Base-by-base conservation (phyloP, 2,888 invertebrate genomes). In the Uloborus plumipes region DNA sequence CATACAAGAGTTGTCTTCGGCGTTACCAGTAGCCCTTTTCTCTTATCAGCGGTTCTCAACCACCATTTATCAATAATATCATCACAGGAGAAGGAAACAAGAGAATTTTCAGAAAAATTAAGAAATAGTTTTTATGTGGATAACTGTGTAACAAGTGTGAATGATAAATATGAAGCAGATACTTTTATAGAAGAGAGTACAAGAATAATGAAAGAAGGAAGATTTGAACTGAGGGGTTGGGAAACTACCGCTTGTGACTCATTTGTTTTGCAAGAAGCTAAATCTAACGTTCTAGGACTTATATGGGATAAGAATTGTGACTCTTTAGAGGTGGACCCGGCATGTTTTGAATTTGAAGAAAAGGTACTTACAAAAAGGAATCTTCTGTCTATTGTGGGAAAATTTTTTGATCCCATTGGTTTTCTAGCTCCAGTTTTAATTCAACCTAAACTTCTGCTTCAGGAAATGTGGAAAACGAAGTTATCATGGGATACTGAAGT, bases 191-290 rank as follows among this genome's bases (percentile, higher is more conserved):
- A 66, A 22, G 59, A 22, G 18, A 39, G n/a, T n/a, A n/a, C n/a
- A n/a, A n/a, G 66, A 20, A 13, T 72, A 26, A 72, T 64, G 72
- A 72, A 72, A 49, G 15, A 53, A 50, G 49, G 65, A 6, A 65
- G 20, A 16, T 74, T 74, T 55, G 58, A 74, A 26, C 49, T 74
- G 6, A 73, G 58, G 59, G 66, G 58, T 0, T 76, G 39, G 69
- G 67, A 49, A 67, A 39, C 15, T 39, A 22, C 74, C 18, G 20
- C 58, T 22, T 13, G 20, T 47, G 31, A 22, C 51, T 1, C 50
- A 11, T 71, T 15, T 11, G 7, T 22, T 47, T 62, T 31, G 2
- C 9, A 16, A 72, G 20, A 16, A 58, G 16, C 20, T 26, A 69
- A 1, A 31, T 20, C 53, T 39, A n/a, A 3, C 26, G 61, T 76